Evolutionary conservation across 1,140 invertebrate species (phyloP), one percentile per base, ranked within the genome.

Genomic region (Ctenoplectra terminalis): DNA sequence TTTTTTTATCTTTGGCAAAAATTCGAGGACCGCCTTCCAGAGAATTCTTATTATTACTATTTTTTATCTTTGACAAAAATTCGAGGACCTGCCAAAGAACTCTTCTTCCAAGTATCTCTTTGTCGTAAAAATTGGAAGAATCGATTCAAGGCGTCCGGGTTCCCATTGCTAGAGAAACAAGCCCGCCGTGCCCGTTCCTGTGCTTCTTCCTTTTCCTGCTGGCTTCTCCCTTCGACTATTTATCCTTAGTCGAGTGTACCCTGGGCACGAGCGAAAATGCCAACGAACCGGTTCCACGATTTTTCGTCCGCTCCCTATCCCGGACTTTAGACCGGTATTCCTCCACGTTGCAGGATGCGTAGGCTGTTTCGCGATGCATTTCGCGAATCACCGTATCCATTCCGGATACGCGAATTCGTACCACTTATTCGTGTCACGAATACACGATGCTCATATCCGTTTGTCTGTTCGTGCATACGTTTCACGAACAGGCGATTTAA

Each of bases 261-360:
- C 82, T 58, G 64, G 69, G 50, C 77, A 77, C 29, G 58, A 74
- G 64, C 46, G 76, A 83, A 66, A 86, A 75, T 74, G 76, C 69
- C 71, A 78, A 56, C 85, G 75, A 89, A 88, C 88, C 85, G 88
- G 87, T 89, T 87, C 82, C 61, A 58, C 43, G 66, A 82, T 88
- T 88, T 86, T 86, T 87, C 82, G 85, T 76, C 77, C 58, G 63
- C 81, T 66, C 56, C 23, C 58, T 52, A 69, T 85, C 85, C 85
- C 81, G 83, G 83, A 87, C 85, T 74, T 87, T 70, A 85, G 80
- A 87, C 84, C 84, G 83, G 83, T 86, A 86, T 85, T 56, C 72
- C 73, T 69, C 56, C 78, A 63, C 63, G 78, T 64, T 29, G 72
- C 72, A 58, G 64, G 64, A 54, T 50, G 84, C 54, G 84, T 86